phyloP scores from a whole-genome alignment of 2,888 invertebrate species.

The Hirtodrosophila confusa region DNA sequence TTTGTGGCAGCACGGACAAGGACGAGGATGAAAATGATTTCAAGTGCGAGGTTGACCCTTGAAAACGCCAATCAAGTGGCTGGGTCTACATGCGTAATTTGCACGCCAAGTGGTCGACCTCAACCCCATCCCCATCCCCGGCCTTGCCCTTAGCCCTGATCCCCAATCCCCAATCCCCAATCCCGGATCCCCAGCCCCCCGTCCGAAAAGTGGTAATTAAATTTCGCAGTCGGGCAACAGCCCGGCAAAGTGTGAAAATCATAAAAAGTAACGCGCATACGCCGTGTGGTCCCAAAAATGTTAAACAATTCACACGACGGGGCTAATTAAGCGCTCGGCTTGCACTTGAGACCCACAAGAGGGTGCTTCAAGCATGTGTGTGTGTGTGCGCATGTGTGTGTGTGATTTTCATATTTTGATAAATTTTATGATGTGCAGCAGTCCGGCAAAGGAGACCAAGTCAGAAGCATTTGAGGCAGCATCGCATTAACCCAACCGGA shows the following conservation, averaged over 20 bases:
- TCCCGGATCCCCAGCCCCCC: neutral
- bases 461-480: conserved; percentile 47
- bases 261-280: conserved; percentile 73
- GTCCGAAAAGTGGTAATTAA: conserved; percentile 61
- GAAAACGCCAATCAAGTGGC: conserved; percentile 75
- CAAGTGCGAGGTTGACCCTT: conserved; percentile 65
- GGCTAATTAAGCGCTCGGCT: conserved; percentile 72
- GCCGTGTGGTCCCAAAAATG: conserved; percentile 74
- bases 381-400: conserved; percentile 24
- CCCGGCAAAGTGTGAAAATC: conserved; percentile 71
- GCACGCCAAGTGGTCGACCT: conserved; percentile 65
- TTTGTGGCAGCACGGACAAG: conserved; percentile 9
- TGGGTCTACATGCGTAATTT: conserved; percentile 75
- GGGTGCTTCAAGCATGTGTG: conserved; percentile 41
- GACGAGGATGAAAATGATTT: conserved; percentile 14
- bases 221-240: conserved; percentile 60
- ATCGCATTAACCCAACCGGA: conserved; percentile 60
- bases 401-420: conserved; percentile 73
- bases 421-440: conserved; percentile 69
- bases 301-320: conserved; percentile 74
- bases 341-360: conserved; percentile 63
- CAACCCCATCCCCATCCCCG: neutral
- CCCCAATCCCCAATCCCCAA: neutral
- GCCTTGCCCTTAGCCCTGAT: too few species aligned
- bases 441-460: conserved; percentile 39